Conservation (phyloP, 2,797 vertebrate genomes). For the Tarsius wallacei region DNA sequence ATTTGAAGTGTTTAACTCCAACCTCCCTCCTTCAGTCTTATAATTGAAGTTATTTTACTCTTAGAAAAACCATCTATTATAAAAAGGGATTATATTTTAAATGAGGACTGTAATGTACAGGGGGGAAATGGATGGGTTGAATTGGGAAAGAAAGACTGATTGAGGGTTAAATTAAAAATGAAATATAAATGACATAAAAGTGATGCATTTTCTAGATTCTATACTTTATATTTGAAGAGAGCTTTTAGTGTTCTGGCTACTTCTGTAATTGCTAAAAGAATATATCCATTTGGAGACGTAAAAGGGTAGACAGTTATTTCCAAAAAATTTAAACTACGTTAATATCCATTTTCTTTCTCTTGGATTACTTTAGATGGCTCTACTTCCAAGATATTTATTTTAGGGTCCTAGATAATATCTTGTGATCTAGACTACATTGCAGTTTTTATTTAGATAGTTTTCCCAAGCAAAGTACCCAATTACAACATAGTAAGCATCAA, state of each 20-base stretch:
- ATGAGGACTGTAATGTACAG: constrained; percentile 51
- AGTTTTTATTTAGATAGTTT: constrained; percentile 43
- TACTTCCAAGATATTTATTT: constrained; percentile 49
- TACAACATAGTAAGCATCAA: background rate
- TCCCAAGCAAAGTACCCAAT: constrained; percentile 9
- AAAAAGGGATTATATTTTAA: constrained; percentile 76
- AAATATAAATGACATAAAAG: constrained; percentile 78
- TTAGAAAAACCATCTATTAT: constrained; percentile 74
- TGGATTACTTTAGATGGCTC: constrained; percentile 20
- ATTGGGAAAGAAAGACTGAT: constrained; percentile 71
- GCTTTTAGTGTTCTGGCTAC: constrained; percentile 64
- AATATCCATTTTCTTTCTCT: constrained; percentile 28
- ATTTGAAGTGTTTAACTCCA: constrained; percentile 77
- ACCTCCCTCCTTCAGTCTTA: constrained; percentile 61
- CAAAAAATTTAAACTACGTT: background rate
- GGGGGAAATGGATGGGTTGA: constrained; percentile 63
- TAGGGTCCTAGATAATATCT: background rate
- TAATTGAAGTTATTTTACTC: constrained; percentile 79
- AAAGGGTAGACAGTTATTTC: constrained; percentile 29
- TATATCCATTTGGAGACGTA: constrained; percentile 64
- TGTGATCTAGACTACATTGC: background rate
- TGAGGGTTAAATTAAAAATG: constrained; percentile 82
- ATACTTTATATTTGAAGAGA: constrained; percentile 70
- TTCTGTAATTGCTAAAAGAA: constrained; percentile 61
- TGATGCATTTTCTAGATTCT: constrained; percentile 77